phyloP scores from a whole-genome alignment of 2,113 vertebrate species.

The Leucoraja erinaceus region DNA sequence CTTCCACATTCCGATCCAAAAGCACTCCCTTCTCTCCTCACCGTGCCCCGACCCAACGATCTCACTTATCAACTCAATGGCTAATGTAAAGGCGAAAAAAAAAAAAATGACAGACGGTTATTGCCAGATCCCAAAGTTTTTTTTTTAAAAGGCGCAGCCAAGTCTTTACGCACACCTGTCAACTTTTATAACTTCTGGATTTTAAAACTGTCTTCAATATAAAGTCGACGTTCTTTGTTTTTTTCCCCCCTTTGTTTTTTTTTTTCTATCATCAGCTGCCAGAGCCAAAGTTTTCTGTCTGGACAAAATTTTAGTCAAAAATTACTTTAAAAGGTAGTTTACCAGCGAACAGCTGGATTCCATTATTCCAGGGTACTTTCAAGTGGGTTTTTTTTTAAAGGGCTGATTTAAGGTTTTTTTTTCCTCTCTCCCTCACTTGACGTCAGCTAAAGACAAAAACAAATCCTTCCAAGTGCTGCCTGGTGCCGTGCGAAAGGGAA shows the following conservation, averaged over 20 bases:
- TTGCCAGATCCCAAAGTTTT: neutral
- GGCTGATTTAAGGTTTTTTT: conserved; percentile 27
- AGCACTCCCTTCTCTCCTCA: conserved; percentile 40
- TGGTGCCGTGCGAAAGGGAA: neutral
- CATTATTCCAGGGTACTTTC: conserved; percentile 34
- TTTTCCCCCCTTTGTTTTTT: neutral
- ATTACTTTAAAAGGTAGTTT: conserved; percentile 32
- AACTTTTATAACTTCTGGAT: conserved; percentile 36
- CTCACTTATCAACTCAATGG: conserved; percentile 35
- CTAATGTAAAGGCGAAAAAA: conserved; percentile 3
- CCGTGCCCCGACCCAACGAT: conserved; percentile 29
- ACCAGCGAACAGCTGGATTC: conserved; percentile 30
- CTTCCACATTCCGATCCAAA: conserved; percentile 85
- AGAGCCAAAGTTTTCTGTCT: neutral
- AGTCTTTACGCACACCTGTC: conserved; percentile 31
- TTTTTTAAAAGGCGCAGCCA: conserved; percentile 29
- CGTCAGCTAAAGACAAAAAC: conserved; percentile 1
- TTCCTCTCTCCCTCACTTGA: neutral
- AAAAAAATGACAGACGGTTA: neutral
- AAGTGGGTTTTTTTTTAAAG: conserved; percentile 6
- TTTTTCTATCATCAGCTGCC: neutral
- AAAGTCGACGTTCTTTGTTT: neutral
- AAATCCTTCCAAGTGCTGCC: neutral
- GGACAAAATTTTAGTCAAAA: neutral
- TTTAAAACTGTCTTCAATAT: neutral